A percentile compares a stretch with the other conserved stretches of the same genome.
Evolutionary conservation across 1,140 invertebrate genomes (phyloP).

Genomic region (Mylabris phalerata): DNA sequence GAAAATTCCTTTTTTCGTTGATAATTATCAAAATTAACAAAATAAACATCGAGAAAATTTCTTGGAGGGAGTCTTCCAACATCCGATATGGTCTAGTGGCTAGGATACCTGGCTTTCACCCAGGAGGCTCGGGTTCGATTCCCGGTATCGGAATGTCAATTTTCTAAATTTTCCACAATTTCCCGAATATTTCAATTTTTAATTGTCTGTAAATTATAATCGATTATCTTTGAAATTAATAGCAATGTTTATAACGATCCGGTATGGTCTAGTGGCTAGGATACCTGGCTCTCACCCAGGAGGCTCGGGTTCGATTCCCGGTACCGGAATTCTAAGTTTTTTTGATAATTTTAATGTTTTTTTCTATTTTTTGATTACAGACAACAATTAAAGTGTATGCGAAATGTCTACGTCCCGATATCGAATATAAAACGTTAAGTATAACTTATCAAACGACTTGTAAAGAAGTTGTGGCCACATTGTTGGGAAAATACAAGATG

Average conservation of each 20-base stretch:
- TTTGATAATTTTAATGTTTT: conserved; percentile 5
- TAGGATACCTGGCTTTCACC: conserved; percentile 38
- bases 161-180: no score
- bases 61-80: no score
- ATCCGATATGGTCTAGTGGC: conserved; percentile 39
- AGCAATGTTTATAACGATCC: conserved; percentile 4
- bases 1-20: conserved; percentile 9
- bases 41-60: no score
- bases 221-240: no score
- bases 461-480: conserved; percentile 72
- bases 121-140: conserved; percentile 38
- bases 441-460: conserved; percentile 80
- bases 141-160: conserved; percentile 30
- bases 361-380: conserved; percentile 51
- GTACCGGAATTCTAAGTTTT: conserved; percentile 25
- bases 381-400: conserved; percentile 88
- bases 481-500: conserved; percentile 87
- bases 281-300: conserved; percentile 37
- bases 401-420: conserved; percentile 78
- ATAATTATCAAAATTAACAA: neutral
- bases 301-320: conserved; percentile 38
- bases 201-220: no score
- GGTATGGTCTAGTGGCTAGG: conserved; percentile 37
- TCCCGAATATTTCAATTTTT: no score
- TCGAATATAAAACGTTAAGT: conserved; percentile 87